A percentile compares a stretch with the other conserved stretches of the same genome.
Evolutionary conservation across 2,888 invertebrate species (phyloP).

Genomic region (Cacoxenus indagator): DNA sequence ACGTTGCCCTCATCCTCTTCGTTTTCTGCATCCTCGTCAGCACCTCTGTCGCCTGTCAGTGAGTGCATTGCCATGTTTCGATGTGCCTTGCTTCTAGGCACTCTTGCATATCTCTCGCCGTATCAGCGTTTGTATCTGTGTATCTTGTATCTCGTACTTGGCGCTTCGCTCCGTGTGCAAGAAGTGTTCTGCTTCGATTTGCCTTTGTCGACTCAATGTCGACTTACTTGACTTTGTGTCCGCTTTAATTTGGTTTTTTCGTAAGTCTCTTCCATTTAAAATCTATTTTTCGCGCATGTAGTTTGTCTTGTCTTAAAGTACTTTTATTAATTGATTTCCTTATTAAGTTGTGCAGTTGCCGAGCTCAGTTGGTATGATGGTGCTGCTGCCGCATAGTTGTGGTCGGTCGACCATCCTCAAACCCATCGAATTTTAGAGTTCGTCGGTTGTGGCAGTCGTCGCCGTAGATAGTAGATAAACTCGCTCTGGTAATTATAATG

Average conservation of each 20-base stretch:
- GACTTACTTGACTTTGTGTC: constrained; percentile 42
- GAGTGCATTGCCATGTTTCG: constrained; percentile 58
- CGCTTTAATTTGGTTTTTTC: constrained; percentile 28
- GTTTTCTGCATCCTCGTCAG: not conserved
- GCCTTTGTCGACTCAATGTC: constrained; percentile 46
- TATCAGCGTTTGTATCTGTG: not conserved
- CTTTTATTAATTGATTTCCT: constrained; percentile 59
- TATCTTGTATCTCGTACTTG: not conserved
- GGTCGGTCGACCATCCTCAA: no score
- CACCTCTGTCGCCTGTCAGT: constrained; percentile 26
- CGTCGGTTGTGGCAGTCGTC: not conserved
- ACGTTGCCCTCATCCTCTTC: constrained; percentile 18
- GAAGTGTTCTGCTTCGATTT: not conserved
- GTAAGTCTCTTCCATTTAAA: constrained; percentile 55
- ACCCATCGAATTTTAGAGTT: not conserved
- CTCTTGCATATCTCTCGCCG: constrained; percentile 35
- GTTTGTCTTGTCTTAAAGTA: constrained; percentile 37
- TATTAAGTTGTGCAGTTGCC: constrained; percentile 48
- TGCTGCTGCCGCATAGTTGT: not conserved
- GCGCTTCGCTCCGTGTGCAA: not conserved
- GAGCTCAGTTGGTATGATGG: not conserved
- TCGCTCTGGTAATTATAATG: constrained; percentile 57
- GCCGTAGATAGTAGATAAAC: constrained; percentile 4
- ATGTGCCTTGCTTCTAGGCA: constrained; percentile 9
- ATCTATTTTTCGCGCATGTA: constrained; percentile 43